phyloP scores from a whole-genome alignment of 2,113 vertebrate genomes.

The Crotalus horridus region DNA sequence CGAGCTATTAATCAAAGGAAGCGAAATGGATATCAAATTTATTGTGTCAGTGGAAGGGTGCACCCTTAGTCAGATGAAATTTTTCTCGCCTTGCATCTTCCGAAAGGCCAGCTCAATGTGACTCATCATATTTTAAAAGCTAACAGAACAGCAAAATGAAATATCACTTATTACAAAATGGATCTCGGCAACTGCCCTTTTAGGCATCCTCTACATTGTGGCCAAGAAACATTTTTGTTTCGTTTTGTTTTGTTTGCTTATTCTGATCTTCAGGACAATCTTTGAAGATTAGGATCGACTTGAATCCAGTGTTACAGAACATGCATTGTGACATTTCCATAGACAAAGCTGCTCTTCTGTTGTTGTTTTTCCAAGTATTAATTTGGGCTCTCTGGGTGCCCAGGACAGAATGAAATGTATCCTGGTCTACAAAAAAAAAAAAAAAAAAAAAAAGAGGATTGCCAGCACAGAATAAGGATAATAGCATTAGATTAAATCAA shows the following conservation, averaged over 20 bases:
- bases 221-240: neutral
- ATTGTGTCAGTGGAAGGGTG: neutral
- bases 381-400: neutral
- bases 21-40: neutral
- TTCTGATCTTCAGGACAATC: neutral
- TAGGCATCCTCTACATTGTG: neutral
- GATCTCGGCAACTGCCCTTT: neutral
- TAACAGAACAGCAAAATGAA: neutral
- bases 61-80: neutral
- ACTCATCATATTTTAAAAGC: neutral
- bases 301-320: neutral
- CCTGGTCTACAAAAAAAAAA: too few relatives aligned
- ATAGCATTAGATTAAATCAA: neutral
- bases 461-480: neutral
- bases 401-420: neutral
- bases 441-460: neutral
- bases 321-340: neutral
- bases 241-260: neutral
- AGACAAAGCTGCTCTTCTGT: neutral
- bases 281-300: neutral
- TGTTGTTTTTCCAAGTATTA: too few relatives aligned
- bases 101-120: neutral
- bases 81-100: neutral
- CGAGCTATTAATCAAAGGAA: conserved; percentile 74
- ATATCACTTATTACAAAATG: neutral